Conservation (phyloP, 2,797 vertebrate genomes). For the Cyclura pinguis region DNA sequence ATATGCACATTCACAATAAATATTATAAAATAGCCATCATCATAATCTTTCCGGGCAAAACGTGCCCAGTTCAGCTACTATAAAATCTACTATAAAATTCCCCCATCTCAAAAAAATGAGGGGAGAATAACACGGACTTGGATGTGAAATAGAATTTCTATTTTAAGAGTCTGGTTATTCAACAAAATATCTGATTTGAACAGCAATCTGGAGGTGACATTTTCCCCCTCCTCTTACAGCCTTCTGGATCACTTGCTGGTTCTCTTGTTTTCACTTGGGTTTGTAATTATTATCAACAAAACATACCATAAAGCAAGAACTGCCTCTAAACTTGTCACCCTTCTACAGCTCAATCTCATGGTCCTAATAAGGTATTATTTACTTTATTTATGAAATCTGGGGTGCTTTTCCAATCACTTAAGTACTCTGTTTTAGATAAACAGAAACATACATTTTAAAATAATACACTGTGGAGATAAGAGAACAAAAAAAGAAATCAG, state of each 20-base stretch:
- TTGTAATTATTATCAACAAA: no score
- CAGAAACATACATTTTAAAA: not conserved
- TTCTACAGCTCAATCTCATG: no score
- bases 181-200: not conserved
- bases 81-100: not conserved
- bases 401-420: not conserved
- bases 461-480: not conserved
- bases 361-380: not conserved
- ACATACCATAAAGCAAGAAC: not conserved
- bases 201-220: no score
- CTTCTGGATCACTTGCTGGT: no score
- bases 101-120: not conserved
- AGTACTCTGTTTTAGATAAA: not conserved
- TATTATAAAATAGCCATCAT: no score
- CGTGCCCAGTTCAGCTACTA: not conserved
- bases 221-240: no score
- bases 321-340: no score
- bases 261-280: not conserved
- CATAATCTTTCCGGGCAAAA: not conserved
- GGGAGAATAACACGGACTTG: not conserved
- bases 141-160: not conserved
- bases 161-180: not conserved
- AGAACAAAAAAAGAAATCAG: not conserved
- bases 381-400: not conserved
- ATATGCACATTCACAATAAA: no score